Percentiles rank a stretch among this genome's conserved stretches.
Conservation (phyloP, 2,113 vertebrate species). For the Noturus placidus region DNA sequence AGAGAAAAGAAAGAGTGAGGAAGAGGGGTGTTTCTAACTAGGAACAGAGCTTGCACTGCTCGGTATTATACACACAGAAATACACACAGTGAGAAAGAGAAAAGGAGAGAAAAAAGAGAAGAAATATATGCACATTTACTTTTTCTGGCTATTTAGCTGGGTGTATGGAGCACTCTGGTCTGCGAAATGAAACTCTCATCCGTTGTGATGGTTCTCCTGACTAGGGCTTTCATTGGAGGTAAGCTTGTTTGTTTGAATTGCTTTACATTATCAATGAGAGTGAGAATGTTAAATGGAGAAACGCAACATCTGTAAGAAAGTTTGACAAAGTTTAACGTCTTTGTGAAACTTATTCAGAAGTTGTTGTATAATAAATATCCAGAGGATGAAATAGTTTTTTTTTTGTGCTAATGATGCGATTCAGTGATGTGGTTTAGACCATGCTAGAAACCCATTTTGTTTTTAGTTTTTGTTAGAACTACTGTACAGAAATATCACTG, state of each 20-base stretch:
- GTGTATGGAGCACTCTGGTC: constrained; percentile 76
- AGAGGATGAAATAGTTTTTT: not conserved
- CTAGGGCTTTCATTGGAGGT: constrained; percentile 75
- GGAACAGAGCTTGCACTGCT: constrained; percentile 80
- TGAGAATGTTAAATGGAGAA: not conserved
- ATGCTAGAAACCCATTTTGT: not conserved
- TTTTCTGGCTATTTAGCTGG: constrained; percentile 35
- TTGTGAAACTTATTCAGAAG: constrained; percentile 1
- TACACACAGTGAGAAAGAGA: constrained; percentile 51
- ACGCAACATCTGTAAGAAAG: not conserved
- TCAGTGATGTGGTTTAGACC: not conserved
- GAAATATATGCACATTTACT: constrained; percentile 44
- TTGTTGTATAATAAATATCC: not conserved
- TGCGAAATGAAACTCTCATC: constrained; percentile 75
- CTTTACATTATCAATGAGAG: not conserved
- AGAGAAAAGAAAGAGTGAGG: constrained; percentile 56
- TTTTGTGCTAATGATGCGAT: not conserved
- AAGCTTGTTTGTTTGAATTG: constrained; percentile 58
- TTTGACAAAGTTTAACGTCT: constrained; percentile 15
- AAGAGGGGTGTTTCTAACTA: constrained; percentile 75
- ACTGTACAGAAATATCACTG: not conserved
- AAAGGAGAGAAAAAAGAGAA: constrained; percentile 45
- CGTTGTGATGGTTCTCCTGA: constrained; percentile 76
- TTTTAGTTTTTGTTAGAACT: not conserved
- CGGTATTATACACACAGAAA: constrained; percentile 68